Evolutionary conservation across 37 sponge, comb jelly and placozoan species (phyloP), one percentile per base, ranked within the genome.

Genomic region (Cliona cf. orientalis): DNA sequence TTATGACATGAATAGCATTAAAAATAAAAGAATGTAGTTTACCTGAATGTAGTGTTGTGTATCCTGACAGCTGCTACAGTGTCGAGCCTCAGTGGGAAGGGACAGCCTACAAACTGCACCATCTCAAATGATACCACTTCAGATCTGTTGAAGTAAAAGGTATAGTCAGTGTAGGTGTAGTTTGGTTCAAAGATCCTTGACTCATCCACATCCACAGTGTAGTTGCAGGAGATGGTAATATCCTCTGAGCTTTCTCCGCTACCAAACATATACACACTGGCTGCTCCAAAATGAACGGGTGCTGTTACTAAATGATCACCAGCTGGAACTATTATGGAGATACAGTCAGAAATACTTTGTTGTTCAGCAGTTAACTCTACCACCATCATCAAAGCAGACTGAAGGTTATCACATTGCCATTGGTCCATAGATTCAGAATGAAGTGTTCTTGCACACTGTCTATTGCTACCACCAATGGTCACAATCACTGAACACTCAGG

Each of bases 31-130:
- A n/a, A n/a, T n/a, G n/a, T n/a, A n/a, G n/a, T n/a, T n/a, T n/a
- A 80, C 80, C 57, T 71, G 58, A 86, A 86, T 40, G 42, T 28
- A 41, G 74, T 67, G 69, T 86, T 74, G 37, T 39, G 31, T 33
- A 86, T 65, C 0, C 34, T 53, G 19, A 80, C 80, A 9, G 1
- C n/a, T 46, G 17, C 58, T 3, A 80, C 73, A 1, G 66, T 53
- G 37, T 80, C 68, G n/a, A 86, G 45, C 17, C 80, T 45, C 14
- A 86, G 17, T 3, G 86, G 79, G 28, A 36, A n/a, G 11, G 79
- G 72, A 46, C 86, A 86, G 6, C 46, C 56, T 1, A 7, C 23
- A 22, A 86, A 79, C 25, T 46, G n/a, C 5, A 86, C 6, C 25
- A 29, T 40, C 32, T 40, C 39, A 38, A 86, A 32, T 22, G 37